Base-by-base conservation (phyloP, 2,888 invertebrate species). In the Octodonta nipae region DNA sequence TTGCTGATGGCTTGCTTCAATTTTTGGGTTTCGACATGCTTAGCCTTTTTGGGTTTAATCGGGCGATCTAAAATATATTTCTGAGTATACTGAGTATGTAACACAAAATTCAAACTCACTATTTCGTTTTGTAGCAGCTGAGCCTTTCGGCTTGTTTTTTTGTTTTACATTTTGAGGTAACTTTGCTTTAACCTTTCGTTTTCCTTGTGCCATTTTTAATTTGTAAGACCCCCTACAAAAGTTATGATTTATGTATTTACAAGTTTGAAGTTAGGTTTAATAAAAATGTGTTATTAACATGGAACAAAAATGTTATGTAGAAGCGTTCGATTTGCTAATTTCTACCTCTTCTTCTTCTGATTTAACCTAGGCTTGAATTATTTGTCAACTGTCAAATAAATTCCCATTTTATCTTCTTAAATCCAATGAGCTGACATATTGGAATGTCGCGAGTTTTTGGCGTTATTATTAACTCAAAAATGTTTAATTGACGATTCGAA, bases 181-280 rank as follows among this genome's bases (percentile, higher is more conserved):
- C 13, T 26, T 26, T 12, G 26, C 10, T 13, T 26, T 26, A 11
- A 26, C 13, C 12, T 26, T 26, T 3, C n/a, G 13, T 5, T 26
- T 26, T 26, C 26, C 26, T 26, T 26, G 26, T 8, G 26, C 26
- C 26, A 26, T 26, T 3, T 8, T 5, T 11, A 8, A 26, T 10
- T 22, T 22, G 22, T 3, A 22, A 3, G n/a, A 22, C n/a, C 20
- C n/a, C 20, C 7, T 7, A 20, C 20, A n/a, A 20, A 20, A 20
- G 6, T 7, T 20, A 20, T 20, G 20, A 22, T 3, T 10, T 22
- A 11, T 10, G 3, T 3, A 11, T 6, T 6, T 3, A 22, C 3
- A 22, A 22, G 22, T 22, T 22, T 22, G 22, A 22, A 11, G 22
- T 22, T 22, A 22, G 20, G 20, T 20, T n/a, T n/a, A n/a, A n/a